These are phyloP conservation scores for Phymanthus crucifer DNA, from an alignment of 92 coral and sea anemone genomes.

Conservation along the genomic window DNA sequence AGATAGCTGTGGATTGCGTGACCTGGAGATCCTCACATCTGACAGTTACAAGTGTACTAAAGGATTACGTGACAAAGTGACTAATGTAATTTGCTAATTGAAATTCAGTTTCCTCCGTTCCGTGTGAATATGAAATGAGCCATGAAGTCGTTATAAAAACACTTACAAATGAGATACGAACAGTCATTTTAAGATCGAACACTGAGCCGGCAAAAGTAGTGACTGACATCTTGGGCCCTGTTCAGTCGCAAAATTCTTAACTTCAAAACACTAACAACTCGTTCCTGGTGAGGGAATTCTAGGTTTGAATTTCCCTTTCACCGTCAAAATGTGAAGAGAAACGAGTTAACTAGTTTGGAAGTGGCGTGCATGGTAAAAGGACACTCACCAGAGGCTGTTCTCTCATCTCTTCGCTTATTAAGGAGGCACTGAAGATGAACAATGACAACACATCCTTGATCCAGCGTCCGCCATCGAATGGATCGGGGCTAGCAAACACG, in stretches of 20 bases:
- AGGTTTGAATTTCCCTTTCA: background rate
- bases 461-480: background rate
- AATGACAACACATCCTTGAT: background rate
- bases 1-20: background rate
- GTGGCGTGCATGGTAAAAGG: background rate
- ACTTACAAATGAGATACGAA: background rate
- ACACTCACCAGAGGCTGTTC: background rate
- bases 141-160: conserved; percentile 9
- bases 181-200: background rate
- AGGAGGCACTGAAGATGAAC: background rate
- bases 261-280: background rate
- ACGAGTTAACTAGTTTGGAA: background rate
- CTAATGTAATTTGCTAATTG: background rate
- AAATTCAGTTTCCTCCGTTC: conserved; percentile 21
- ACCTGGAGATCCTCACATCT: background rate
- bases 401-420: background rate
- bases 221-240: background rate
- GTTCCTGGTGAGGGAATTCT: background rate
- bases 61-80: conserved; percentile 29
- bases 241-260: background rate
- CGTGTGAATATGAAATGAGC: conserved; percentile 28
- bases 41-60: background rate
- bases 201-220: background rate
- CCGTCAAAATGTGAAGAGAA: background rate
- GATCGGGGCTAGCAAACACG: conserved; percentile 1